Conservation (phyloP, 2,113 vertebrate genomes). For the Sinocyclocheilus anophthalmus region DNA sequence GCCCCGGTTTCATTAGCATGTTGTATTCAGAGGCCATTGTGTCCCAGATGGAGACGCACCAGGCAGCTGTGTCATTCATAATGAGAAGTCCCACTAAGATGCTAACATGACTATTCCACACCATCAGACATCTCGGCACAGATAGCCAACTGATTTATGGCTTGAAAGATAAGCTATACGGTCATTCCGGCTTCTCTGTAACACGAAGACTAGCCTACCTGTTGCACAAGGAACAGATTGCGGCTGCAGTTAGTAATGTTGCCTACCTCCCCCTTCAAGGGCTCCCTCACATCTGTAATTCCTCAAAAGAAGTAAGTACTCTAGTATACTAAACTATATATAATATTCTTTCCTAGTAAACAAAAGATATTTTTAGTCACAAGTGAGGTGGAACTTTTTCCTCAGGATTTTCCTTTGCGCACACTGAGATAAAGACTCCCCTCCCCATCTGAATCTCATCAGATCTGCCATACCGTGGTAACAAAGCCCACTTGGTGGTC, state of each 20-base stretch:
- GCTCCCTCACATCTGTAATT: neutral
- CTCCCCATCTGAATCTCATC: conserved; percentile 34
- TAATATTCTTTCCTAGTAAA: neutral
- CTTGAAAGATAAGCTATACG: neutral
- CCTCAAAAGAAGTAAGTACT: neutral
- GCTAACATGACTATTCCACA: conserved; percentile 47
- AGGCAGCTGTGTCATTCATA: conserved; percentile 62
- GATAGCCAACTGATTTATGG: conserved; percentile 31
- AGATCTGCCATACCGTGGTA: conserved; percentile 40
- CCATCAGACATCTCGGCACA: conserved; percentile 8
- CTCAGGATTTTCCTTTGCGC: neutral
- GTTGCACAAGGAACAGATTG: conserved; percentile 35
- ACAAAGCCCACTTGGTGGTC: conserved; percentile 55
- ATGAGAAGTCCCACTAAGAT: conserved; percentile 49
- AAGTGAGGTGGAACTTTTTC: neutral
- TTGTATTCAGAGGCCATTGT: conserved; percentile 62
- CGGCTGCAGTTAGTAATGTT: neutral
- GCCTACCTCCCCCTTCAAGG: neutral
- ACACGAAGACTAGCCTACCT: conserved; percentile 33
- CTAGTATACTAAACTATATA: neutral
- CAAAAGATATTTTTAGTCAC: neutral
- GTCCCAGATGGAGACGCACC: conserved; percentile 53
- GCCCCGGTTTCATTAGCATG: conserved; percentile 63
- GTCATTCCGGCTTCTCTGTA: neutral
- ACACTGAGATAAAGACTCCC: neutral